Conservation (phyloP, 1,140 invertebrate genomes). For the Lucilia sericata region DNA sequence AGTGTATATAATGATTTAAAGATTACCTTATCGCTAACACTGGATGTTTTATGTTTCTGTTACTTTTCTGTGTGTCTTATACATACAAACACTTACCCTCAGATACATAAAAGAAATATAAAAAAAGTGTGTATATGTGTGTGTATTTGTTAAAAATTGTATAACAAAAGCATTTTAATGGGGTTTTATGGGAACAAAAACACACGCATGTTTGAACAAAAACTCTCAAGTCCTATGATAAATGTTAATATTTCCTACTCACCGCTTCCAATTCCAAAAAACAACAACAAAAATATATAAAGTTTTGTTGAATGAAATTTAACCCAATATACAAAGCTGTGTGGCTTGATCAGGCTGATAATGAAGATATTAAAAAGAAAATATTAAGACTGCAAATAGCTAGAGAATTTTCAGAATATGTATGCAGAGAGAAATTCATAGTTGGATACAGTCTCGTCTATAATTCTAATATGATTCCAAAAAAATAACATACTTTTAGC, state of each 20-base stretch:
- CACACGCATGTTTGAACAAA: slow-evolving; percentile 16
- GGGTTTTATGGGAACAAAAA: slow-evolving; percentile 35
- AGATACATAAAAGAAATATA: neutral
- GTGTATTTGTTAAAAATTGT: neutral
- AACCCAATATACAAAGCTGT: neutral
- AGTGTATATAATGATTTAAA: slow-evolving; percentile 31
- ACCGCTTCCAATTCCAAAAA: neutral
- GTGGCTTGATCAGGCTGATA: too few species aligned
- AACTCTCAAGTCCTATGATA: slow-evolving; percentile 34
- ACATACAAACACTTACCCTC: neutral
- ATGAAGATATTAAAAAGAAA: too few species aligned
- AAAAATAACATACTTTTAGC: too few species aligned
- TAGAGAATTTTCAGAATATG: too few species aligned
- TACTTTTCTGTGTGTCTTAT: neutral
- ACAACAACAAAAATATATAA: neutral
- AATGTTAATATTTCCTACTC: slow-evolving; percentile 28
- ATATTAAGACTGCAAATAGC: too few species aligned
- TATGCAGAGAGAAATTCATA: too few species aligned
- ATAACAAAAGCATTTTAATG: slow-evolving; percentile 31
- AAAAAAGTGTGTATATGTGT: neutral
- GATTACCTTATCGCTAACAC: slow-evolving; percentile 24
- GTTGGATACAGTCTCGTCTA: too few species aligned
- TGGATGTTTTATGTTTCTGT: slow-evolving; percentile 22
- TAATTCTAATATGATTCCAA: too few species aligned
- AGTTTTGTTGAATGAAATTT: neutral